Base-by-base conservation (phyloP, 1,140 invertebrate genomes). In the Spodoptera litura region DNA sequence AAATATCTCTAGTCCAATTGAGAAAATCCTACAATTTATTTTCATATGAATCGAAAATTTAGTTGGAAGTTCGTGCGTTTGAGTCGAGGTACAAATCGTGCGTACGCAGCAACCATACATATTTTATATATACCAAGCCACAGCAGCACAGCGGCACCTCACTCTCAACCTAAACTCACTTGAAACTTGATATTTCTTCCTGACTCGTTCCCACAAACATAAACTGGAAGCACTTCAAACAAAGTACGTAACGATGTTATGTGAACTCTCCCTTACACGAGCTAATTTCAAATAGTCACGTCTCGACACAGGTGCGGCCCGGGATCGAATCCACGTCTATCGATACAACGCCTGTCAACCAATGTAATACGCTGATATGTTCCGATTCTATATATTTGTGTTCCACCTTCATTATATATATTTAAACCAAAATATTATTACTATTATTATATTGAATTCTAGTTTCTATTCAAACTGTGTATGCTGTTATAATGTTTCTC, bases 221-320 rank as follows among this genome's bases (percentile, higher is more conserved):
- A 27, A 58, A 27, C 56, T 11, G 27, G 35, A 44, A 49, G n/a
- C 38, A 49, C 62, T 66, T 15, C 6, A 49, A 74, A 59, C 38
- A 27, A 31, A 61, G 55, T 53, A 52, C 25, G 10, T 72, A 72
- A 59, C 56, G 25, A 51, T 3, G 56, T 59, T 27, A 51, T 74
- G 71, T 74, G 56, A 59, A 61, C 71, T 74, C 56, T 13, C 38
- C 71, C 56, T 74, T 49, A 74, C 38, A 13, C 38, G 56, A 74
- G 71, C 71, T 74, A 74, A 74, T 74, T 74, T 74, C 56, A 74
- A 74, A 74, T 74, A 74, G 71, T 74, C 71, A 74, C 71, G 71
- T 74, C 71, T 31, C 4, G 55, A 55, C 71, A 58, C 71, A 74
- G 71, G 71, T 74, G 71, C 12, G 71, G 10, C 56, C 55, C 56